Percentiles rank a stretch among this genome's conserved stretches.
Conservation (phyloP, 30 jellyfish, hydroid and myxozoan species). For the Haliclystus octoradiatus region DNA sequence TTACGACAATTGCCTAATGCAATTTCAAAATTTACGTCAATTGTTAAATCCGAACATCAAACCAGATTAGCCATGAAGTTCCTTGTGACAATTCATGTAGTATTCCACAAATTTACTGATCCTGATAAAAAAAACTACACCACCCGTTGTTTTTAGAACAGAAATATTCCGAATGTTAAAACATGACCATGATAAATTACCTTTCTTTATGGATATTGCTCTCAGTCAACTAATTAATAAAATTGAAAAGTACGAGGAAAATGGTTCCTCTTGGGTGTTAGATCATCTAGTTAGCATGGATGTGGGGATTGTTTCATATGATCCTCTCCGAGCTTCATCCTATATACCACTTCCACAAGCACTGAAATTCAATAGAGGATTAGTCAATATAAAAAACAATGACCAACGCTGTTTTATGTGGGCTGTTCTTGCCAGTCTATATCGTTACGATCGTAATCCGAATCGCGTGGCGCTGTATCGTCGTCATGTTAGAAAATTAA, state of each 20-base stretch:
- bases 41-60: not conserved
- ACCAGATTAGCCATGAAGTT: not conserved
- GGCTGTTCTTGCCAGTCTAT: not conserved
- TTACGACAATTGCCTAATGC: not conserved
- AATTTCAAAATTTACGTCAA: not conserved
- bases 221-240: not conserved
- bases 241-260: not conserved
- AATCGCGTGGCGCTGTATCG: not conserved
- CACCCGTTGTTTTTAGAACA: not conserved
- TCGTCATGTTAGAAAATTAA: slow-evolving; percentile 6
- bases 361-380: not conserved
- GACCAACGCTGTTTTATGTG: not conserved
- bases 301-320: not conserved
- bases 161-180: not conserved
- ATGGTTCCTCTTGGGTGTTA: not conserved
- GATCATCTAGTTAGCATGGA: not conserved
- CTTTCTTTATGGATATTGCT: not conserved
- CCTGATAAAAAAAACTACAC: not conserved
- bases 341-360: not conserved
- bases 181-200: not conserved
- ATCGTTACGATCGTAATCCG: not conserved
- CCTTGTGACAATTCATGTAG: not conserved
- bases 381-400: not conserved
- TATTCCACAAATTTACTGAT: not conserved
- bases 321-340: not conserved